A percentile compares a stretch with the other conserved stretches of the same genome.
Conservation (phyloP, 1,140 invertebrate species). For the Luehdorfia chinensis region DNA sequence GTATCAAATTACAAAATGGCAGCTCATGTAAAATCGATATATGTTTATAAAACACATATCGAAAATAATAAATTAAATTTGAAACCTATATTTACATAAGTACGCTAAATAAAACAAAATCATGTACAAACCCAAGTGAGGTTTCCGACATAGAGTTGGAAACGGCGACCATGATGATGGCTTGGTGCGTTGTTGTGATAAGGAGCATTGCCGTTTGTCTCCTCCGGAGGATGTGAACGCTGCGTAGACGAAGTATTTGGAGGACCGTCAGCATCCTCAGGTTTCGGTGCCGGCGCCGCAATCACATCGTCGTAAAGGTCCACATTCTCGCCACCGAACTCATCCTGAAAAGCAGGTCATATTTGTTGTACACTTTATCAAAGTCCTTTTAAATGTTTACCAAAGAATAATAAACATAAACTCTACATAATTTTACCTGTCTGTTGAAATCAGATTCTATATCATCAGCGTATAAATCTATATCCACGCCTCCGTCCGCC, state of each 20-base stretch:
- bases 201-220: slow-evolving; percentile 83
- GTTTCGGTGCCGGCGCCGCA: slow-evolving; percentile 82
- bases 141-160: slow-evolving; percentile 97
- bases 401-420: too few relatives aligned
- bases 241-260: slow-evolving; percentile 56
- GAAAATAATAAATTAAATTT: slow-evolving; percentile 30
- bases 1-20: slow-evolving; percentile 17
- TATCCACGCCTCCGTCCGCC: slow-evolving; percentile 95
- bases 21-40: slow-evolving; percentile 25
- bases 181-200: slow-evolving; percentile 85
- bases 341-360: slow-evolving; percentile 79
- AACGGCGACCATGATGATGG: slow-evolving; percentile 83
- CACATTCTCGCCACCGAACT: slow-evolving; percentile 90
- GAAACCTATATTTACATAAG: slow-evolving; percentile 52
- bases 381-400: too few relatives aligned
- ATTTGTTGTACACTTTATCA: too few relatives aligned
- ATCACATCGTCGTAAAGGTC: slow-evolving; percentile 99
- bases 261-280: slow-evolving; percentile 76
- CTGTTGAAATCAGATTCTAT: slow-evolving; percentile 94
- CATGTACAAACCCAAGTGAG: slow-evolving; percentile 87
- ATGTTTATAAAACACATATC: slow-evolving; percentile 29
- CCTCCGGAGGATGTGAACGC: slow-evolving; percentile 76
- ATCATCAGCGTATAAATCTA: slow-evolving; percentile 98
- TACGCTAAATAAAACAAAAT: slow-evolving; percentile 53
- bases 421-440: slow-evolving; percentile 55